These are phyloP conservation scores for Drosophila tropicalis DNA, from an alignment of 1,140 invertebrate species.

Conservation along the genomic window DNA sequence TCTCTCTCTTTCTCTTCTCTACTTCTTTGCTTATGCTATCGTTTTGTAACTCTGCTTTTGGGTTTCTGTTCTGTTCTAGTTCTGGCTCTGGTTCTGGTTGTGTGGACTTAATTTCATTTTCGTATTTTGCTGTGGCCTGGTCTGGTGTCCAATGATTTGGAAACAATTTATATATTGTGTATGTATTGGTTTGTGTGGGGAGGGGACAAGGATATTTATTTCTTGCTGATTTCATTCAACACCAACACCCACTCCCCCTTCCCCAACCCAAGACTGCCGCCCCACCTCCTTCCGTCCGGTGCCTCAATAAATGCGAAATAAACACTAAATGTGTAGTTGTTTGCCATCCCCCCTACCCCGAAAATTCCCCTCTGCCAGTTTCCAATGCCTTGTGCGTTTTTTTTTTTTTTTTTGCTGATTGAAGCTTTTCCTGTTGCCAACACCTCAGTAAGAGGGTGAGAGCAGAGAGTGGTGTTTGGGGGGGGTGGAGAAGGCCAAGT, in stretches of 20 bases:
- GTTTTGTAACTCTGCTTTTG: constrained; percentile 24
- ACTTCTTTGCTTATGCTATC: not conserved
- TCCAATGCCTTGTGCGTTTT: constrained; percentile 1
- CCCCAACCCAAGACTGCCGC: not conserved
- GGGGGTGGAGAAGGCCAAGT: not conserved
- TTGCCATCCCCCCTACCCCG: constrained; percentile 29
- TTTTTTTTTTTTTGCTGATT: constrained; percentile 66
- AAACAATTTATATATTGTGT: constrained; percentile 75
- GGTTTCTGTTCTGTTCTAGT: not conserved
- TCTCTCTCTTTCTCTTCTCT: not conserved
- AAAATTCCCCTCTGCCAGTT: not conserved
- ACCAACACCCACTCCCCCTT: constrained; percentile 13
- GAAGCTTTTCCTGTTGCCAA: constrained; percentile 75
- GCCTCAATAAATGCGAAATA: constrained; percentile 78
- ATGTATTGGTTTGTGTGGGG: not conserved
- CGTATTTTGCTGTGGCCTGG: constrained; percentile 68
- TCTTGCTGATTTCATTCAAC: constrained; percentile 74
- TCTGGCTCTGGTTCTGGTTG: constrained; percentile 20
- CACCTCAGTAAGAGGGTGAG: constrained; percentile 50
- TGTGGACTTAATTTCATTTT: constrained; percentile 75
- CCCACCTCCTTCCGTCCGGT: constrained; percentile 7
- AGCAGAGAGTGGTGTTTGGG: not conserved
- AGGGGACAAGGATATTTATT: constrained; percentile 69
- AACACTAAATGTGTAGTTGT: constrained; percentile 78
- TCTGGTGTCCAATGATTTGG: constrained; percentile 76